phyloP scores from a whole-genome alignment of 2,888 invertebrate species.

The Salticus scenicus region DNA sequence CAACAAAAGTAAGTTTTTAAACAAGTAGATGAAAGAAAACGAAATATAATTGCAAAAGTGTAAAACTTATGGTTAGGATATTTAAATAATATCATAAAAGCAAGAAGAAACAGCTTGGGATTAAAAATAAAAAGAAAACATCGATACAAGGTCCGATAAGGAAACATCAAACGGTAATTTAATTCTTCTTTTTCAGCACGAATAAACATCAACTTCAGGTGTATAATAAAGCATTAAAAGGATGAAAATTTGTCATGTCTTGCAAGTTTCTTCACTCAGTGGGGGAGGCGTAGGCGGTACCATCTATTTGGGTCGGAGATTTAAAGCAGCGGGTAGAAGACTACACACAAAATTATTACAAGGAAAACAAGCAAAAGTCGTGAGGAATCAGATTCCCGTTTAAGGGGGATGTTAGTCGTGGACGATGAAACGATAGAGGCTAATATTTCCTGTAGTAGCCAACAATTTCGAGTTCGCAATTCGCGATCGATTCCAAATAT shows the following conservation, averaged over 20 bases:
- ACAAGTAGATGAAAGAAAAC: too few relatives aligned
- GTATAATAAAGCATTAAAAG: not conserved
- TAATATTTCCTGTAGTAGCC: not conserved
- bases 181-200: too few relatives aligned
- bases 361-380: constrained; percentile 48
- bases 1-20: too few relatives aligned
- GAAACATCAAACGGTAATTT: too few relatives aligned
- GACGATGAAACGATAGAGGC: not conserved
- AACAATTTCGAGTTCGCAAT: not conserved
- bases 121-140: too few relatives aligned
- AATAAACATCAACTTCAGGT: too few relatives aligned
- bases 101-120: too few relatives aligned
- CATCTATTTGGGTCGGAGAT: constrained; percentile 50
- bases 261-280: constrained; percentile 38
- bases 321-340: constrained; percentile 11
- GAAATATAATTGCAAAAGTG: too few relatives aligned
- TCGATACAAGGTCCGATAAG: too few relatives aligned
- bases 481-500: not conserved
- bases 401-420: not conserved
- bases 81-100: too few relatives aligned
- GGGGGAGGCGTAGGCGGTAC: constrained; percentile 51
- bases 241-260: constrained; percentile 20
- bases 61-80: too few relatives aligned
- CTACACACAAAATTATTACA: not conserved
- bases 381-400: constrained; percentile 22